phyloP scores from a whole-genome alignment of 1,140 invertebrate species.

The Drosophila seguyi region DNA sequence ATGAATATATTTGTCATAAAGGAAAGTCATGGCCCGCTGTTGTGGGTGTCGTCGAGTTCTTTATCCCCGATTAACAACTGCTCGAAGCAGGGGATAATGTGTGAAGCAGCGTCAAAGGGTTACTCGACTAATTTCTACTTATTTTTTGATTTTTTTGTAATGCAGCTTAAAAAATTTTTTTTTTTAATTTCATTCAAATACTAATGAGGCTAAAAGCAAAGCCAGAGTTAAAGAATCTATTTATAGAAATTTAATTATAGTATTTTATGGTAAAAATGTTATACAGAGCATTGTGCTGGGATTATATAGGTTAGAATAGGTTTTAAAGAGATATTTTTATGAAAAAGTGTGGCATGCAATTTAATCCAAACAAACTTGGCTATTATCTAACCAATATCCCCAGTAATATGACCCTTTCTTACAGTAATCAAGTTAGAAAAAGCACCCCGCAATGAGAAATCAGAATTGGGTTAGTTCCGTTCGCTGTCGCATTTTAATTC shows the following conservation, averaged over 20 bases:
- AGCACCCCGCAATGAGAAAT: constrained; percentile 37
- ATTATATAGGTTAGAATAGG: neutral
- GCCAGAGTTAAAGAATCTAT: neutral
- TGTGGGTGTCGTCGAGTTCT: constrained; percentile 48
- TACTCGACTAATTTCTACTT: neutral
- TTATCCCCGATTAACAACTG: constrained; percentile 61
- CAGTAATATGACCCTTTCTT: neutral
- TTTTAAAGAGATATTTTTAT: neutral
- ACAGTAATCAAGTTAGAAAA: constrained; percentile 7
- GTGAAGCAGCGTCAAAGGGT: neutral
- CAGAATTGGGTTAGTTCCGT: constrained; percentile 58
- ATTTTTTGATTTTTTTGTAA: neutral
- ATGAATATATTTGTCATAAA: constrained; percentile 80
- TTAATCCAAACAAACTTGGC: neutral
- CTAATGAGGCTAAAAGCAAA: neutral
- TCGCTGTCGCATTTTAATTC: constrained; percentile 66
- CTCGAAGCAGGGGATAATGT: constrained; percentile 7
- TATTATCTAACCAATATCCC: constrained; percentile 2
- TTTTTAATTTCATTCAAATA: neutral
- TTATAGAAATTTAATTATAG: too few relatives aligned
- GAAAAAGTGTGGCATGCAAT: too few relatives aligned
- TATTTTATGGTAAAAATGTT: too few relatives aligned
- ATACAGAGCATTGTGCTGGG: too few relatives aligned
- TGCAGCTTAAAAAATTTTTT: neutral
- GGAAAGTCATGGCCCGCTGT: constrained; percentile 67